Conservation (phyloP, 2,797 vertebrate species). For the Echiichthys vipera region DNA sequence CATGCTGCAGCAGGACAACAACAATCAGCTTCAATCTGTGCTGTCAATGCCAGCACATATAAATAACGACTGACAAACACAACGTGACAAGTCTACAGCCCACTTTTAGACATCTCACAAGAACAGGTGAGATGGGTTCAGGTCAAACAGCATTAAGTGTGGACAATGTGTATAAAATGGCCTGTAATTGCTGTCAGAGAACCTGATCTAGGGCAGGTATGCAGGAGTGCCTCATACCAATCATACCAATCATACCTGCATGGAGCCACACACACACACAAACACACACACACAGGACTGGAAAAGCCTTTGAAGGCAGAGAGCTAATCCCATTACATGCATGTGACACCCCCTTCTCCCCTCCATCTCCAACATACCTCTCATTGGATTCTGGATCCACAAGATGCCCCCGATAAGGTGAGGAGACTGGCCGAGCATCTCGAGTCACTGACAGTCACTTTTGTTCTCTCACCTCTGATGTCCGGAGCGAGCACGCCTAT, state of each 20-base stretch:
- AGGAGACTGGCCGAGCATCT: slow-evolving; percentile 83
- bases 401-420: slow-evolving; percentile 83
- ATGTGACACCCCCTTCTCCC: neutral
- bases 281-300: slow-evolving; percentile 9
- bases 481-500: slow-evolving; percentile 26
- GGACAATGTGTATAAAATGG: neutral
- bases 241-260: slow-evolving; percentile 62
- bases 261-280: slow-evolving; percentile 9
- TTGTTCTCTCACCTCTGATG: slow-evolving; percentile 14
- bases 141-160: neutral
- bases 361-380: slow-evolving; percentile 72
- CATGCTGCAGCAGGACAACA: slow-evolving; percentile 6
- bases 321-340: slow-evolving; percentile 1
- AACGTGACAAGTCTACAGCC: neutral
- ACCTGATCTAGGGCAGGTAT: slow-evolving; percentile 38
- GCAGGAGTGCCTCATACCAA: slow-evolving; percentile 55
- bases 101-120: neutral
- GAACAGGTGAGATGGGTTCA: slow-evolving; percentile 23
- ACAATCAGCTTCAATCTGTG: neutral
- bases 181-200: slow-evolving; percentile 15
- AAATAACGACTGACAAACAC: slow-evolving; percentile 14
- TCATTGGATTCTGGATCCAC: slow-evolving; percentile 86
- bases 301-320: neutral
- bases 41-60: neutral
- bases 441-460: slow-evolving; percentile 11